phyloP scores from a whole-genome alignment of 2,888 invertebrate genomes.

The Hesperia comma region DNA sequence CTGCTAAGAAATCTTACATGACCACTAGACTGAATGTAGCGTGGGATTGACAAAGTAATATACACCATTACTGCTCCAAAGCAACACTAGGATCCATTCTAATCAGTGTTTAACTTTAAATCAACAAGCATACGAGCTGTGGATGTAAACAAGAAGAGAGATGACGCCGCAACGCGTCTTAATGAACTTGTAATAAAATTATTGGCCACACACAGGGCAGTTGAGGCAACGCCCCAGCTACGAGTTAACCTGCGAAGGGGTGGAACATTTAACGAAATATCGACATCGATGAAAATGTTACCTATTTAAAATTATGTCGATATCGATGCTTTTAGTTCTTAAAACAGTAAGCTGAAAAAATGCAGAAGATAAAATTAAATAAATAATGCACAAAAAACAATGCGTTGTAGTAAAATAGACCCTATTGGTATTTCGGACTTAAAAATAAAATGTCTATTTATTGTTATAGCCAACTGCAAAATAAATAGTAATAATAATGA shows the following conservation, averaged over 20 bases:
- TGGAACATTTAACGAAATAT: constrained; percentile 41
- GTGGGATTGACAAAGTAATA: too few relatives aligned
- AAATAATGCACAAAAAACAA: too few relatives aligned
- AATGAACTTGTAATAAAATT: constrained; percentile 84
- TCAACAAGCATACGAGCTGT: constrained; percentile 7
- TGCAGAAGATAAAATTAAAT: too few relatives aligned
- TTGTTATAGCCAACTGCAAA: too few relatives aligned
- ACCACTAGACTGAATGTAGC: too few relatives aligned
- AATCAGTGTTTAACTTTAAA: constrained; percentile 6
- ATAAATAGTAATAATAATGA: too few relatives aligned
- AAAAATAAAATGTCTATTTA: too few relatives aligned
- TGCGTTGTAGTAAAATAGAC: too few relatives aligned
- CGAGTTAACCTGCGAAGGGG: constrained; percentile 73
- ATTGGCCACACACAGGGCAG: constrained; percentile 81
- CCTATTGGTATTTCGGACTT: too few relatives aligned
- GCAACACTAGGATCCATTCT: background rate
- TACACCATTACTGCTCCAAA: background rate
- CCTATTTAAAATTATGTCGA: background rate
- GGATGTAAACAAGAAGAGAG: constrained; percentile 57
- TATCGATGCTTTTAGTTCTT: background rate
- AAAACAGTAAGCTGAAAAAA: too few relatives aligned
- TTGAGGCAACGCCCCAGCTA: constrained; percentile 76
- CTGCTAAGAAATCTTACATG: too few relatives aligned
- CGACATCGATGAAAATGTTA: constrained; percentile 48
- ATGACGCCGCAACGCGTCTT: constrained; percentile 68